These are phyloP conservation scores for Epinephelus cyanopodus DNA, from an alignment of 2,113 vertebrate species.

Conservation along the genomic window DNA sequence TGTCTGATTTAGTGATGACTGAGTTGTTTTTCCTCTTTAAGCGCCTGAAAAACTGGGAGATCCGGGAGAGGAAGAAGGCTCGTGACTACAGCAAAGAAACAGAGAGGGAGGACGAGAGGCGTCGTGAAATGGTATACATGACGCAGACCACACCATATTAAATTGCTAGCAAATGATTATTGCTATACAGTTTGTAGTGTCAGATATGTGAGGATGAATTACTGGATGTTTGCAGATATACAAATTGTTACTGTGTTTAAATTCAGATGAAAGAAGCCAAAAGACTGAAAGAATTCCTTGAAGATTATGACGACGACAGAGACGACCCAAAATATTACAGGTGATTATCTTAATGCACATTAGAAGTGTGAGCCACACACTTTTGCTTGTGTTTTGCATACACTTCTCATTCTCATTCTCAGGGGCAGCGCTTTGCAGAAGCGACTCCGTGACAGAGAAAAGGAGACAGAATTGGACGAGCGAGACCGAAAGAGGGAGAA, in stretches of 20 bases:
- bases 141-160: not conserved
- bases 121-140: constrained; percentile 90
- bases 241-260: constrained; percentile 3
- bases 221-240: not conserved
- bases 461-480: constrained; percentile 97
- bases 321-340: constrained; percentile 99
- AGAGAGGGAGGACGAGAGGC: constrained; percentile 93
- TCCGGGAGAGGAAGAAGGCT: constrained; percentile 94
- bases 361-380: accelerated
- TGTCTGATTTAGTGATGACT: not conserved
- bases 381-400: not conserved
- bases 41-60: constrained; percentile 97
- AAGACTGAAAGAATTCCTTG: constrained; percentile 97
- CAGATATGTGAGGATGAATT: not conserved
- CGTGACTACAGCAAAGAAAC: constrained; percentile 94
- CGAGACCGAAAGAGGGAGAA: constrained; percentile 97
- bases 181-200: not conserved
- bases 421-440: constrained; percentile 99
- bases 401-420: constrained; percentile 20
- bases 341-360: constrained; percentile 54
- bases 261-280: constrained; percentile 97
- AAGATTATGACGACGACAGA: constrained; percentile 98
- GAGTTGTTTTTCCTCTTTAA: constrained; percentile 59
- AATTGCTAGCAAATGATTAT: not conserved
- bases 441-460: constrained; percentile 95